These are phyloP conservation scores for Cecidostiba fungosa DNA, from an alignment of 2,888 invertebrate genomes.

Conservation along the genomic window DNA sequence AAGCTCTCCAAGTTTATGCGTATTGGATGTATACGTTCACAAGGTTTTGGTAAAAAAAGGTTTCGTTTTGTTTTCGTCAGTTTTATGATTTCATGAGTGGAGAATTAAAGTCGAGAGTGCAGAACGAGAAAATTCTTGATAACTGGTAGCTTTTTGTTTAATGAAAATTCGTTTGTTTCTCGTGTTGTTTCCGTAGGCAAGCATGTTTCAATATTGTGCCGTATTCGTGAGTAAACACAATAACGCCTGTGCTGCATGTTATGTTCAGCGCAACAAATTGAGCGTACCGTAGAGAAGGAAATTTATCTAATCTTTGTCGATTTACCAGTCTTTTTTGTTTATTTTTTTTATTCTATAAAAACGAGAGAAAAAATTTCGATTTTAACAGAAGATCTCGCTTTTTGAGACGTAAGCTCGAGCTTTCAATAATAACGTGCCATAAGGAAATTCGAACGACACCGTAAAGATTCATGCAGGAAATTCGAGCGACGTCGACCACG, in stretches of 20 bases:
- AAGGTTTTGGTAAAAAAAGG: not conserved
- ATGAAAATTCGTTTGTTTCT: not conserved
- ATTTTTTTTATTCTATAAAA: not conserved
- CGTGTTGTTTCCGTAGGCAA: not conserved
- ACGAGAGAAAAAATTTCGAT: not conserved
- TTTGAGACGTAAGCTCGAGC: too few relatives aligned
- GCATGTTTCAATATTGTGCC: not conserved
- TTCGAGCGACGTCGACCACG: not conserved
- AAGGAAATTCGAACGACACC: conserved; percentile 5
- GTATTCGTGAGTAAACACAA: not conserved
- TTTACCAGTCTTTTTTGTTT: not conserved
- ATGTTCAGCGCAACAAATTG: not conserved
- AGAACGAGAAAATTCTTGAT: not conserved
- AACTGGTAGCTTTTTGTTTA: too few relatives aligned
- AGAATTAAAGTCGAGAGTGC: too few relatives aligned
- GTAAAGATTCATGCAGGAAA: conserved; percentile 48
- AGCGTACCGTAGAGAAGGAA: not conserved
- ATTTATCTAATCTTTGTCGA: not conserved
- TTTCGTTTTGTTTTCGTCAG: not conserved
- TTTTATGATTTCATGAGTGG: not conserved
- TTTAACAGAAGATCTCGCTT: not conserved
- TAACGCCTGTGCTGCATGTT: not conserved
- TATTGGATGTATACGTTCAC: not conserved
- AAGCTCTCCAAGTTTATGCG: not conserved
- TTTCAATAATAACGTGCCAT: not conserved